Percentiles rank a stretch among this genome's conserved stretches.
phyloP scores from a whole-genome alignment of 1,140 invertebrate genomes.

The Drosophila sturtevanti region DNA sequence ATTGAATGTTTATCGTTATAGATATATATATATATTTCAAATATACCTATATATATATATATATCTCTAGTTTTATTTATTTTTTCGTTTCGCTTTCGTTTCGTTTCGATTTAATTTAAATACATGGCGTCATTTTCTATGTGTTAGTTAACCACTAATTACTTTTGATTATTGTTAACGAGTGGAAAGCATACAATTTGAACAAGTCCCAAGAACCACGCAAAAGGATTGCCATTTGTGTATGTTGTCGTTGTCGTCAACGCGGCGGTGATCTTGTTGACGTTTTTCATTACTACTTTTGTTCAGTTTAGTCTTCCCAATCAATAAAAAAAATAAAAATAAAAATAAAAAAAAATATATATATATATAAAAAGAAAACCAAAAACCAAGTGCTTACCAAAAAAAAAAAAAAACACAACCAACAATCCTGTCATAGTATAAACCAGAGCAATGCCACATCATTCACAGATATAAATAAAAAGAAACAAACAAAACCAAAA shows the following conservation, averaged over 20 bases:
- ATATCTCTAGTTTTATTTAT: constrained; percentile 5
- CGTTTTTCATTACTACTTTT: constrained; percentile 82
- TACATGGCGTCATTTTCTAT: constrained; percentile 30
- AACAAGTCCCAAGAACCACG: constrained; percentile 43
- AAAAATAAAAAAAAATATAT: not conserved
- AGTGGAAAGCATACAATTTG: constrained; percentile 39
- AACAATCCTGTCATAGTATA: constrained; percentile 10
- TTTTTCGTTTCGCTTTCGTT: constrained; percentile 12
- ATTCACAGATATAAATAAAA: constrained; percentile 8
- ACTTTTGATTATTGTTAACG: constrained; percentile 54
- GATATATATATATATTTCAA: constrained; percentile 18
- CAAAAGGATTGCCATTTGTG: constrained; percentile 62
- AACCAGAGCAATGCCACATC: constrained; percentile 12
- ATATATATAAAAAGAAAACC: not conserved
- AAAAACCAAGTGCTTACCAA: constrained; percentile 10
- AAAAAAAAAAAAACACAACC: no score
- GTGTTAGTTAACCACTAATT: constrained; percentile 40
- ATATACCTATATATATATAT: constrained; percentile 7
- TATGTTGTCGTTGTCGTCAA: constrained; percentile 58
- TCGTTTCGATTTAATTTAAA: constrained; percentile 22
- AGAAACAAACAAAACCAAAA: not conserved
- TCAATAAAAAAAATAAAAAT: constrained; percentile 16
- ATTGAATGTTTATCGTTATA: constrained; percentile 10
- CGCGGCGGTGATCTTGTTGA: constrained; percentile 66
- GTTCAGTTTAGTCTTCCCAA: constrained; percentile 72